Evolutionary conservation across 1,140 invertebrate species (phyloP).

Genomic region (Sarcophaga bullata): DNA sequence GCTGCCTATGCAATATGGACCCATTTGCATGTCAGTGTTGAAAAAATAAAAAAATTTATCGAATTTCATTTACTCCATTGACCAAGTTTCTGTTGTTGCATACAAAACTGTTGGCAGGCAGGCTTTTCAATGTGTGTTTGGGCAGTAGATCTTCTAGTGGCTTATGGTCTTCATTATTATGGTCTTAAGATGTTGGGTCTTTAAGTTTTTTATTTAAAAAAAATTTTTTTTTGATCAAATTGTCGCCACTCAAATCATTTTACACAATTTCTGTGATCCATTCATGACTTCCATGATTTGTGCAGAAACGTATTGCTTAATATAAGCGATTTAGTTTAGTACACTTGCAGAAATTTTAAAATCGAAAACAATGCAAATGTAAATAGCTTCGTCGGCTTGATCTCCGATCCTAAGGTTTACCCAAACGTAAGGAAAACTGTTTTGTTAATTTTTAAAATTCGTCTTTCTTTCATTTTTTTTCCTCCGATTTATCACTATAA

Average conservation of each 20-base stretch:
- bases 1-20: background rate
- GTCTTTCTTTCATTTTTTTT: too few relatives aligned
- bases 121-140: background rate
- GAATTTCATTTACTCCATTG: constrained; percentile 21
- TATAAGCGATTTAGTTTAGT: background rate
- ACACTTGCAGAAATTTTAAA: background rate
- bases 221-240: background rate
- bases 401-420: too few relatives aligned
- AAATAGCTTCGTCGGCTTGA: too few relatives aligned
- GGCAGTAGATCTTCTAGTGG: background rate
- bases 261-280: constrained; percentile 6
- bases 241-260: constrained; percentile 32
- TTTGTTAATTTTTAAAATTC: too few relatives aligned
- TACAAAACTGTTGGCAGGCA: background rate
- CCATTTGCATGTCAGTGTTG: constrained; percentile 8
- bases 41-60: too few relatives aligned
- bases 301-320: background rate
- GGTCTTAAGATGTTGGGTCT: too few relatives aligned
- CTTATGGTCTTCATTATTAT: too few relatives aligned
- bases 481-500: too few relatives aligned
- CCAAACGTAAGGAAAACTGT: too few relatives aligned
- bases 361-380: too few relatives aligned
- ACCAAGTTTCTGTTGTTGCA: constrained; percentile 15
- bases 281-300: constrained; percentile 20
- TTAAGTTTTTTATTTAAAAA: too few relatives aligned